Base-by-base conservation (phyloP, 2,888 invertebrate species). In the Aphrophora alni region DNA sequence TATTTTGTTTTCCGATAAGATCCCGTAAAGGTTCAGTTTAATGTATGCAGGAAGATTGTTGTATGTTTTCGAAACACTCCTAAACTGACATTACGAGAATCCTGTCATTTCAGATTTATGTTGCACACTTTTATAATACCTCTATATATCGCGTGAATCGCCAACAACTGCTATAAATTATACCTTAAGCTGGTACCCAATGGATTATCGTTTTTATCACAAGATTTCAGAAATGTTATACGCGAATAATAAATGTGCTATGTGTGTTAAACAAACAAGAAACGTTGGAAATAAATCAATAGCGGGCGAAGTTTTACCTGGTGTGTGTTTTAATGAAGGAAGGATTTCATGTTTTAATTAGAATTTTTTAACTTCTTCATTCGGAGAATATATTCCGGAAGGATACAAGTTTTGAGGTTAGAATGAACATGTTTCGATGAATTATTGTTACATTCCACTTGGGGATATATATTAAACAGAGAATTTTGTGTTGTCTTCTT, bases 131-230 rank as follows among this genome's bases (percentile, higher is more conserved):
- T 59, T 59, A 59, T 59, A 21, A 21, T 21, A 59, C 59, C 10
- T 59, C 21, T 44, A 44, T 14, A 12, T 59, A 59, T 59, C n/a
- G 59, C 59, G 59, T 59, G 59, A 21, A 21, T 14, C 59, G 7
- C 3, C 59, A 59, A 59, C 59, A 59, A 59, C 21, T 3, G 59
- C 14, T 8, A 59, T 59, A 59, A 59, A 59, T 59, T 59, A 59
- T 59, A n/a, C 12, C 12, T 21, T 59, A 59, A 59, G 59, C 21
- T 21, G 59, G 59, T 21, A 80, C 80, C 80, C 82, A 76, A 80
- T 80, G 82, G 82, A 73, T 82, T 82, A 82, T 80, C 70, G 78
- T 82, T 82, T 80, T 77, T 80, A 79, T 73, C 77, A 71, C 80
- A 70, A 75, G 77, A 79, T 79, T 79, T 79, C 74, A n/a, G 69